phyloP scores from a whole-genome alignment of 2,888 invertebrate genomes.

The Ecdyonurus torrentis region DNA sequence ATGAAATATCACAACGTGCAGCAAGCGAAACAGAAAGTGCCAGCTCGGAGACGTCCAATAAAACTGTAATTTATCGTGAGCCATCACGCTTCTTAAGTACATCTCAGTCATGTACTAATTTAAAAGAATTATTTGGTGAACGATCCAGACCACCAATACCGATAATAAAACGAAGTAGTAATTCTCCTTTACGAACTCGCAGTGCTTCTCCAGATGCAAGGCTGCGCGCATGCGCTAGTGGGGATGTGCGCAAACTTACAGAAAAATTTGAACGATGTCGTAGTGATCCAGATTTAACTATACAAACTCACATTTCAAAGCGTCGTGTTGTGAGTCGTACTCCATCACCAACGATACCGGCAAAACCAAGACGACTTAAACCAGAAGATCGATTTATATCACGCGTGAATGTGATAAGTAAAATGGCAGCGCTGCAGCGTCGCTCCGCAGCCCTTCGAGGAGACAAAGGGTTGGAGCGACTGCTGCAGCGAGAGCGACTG shows the following conservation, averaged over 20 bases:
- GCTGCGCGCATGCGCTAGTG: constrained; percentile 51
- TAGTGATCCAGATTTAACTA: constrained; percentile 62
- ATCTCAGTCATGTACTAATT: not conserved
- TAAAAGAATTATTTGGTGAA: constrained; percentile 61
- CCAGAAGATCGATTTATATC: constrained; percentile 65
- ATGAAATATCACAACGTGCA: constrained; percentile 20
- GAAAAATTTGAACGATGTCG: constrained; percentile 62
- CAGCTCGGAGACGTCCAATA: constrained; percentile 53
- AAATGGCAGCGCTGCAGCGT: constrained; percentile 49
- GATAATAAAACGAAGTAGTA: not conserved
- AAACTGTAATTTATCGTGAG: constrained; percentile 45
- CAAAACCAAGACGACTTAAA: constrained; percentile 35
- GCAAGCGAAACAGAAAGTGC: constrained; percentile 53
- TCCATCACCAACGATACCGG: constrained; percentile 42
- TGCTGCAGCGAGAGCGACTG: constrained; percentile 1
- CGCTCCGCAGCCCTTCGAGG: constrained; percentile 14
- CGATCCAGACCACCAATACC: constrained; percentile 24
- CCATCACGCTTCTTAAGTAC: not conserved
- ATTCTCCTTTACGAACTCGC: constrained; percentile 35
- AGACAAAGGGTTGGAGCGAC: constrained; percentile 2
- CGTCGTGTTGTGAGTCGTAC: constrained; percentile 29
- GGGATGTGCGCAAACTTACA: constrained; percentile 61
- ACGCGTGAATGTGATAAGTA: constrained; percentile 78
- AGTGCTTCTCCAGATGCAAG: constrained; percentile 59
- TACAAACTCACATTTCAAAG: constrained; percentile 28